Evolutionary conservation across 2,888 invertebrate genomes (phyloP), one percentile per base, ranked within the genome.

Genomic region (Drosophila paranaensis): DNA sequence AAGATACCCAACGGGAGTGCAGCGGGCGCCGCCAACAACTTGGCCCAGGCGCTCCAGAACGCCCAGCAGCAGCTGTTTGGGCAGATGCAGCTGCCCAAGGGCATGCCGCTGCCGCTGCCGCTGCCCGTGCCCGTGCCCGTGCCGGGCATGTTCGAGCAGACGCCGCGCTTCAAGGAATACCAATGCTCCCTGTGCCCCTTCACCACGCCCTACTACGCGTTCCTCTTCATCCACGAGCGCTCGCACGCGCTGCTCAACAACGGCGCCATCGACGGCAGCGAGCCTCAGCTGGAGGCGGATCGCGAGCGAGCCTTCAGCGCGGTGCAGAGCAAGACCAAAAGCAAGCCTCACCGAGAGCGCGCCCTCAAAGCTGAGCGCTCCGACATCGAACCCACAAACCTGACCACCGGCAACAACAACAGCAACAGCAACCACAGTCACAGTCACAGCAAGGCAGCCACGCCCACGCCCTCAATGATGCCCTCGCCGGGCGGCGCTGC

Each of bases 141-240:
- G 48, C 88, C 91, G 0, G 81, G 86, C 20, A 88, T 91, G 79
- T 91, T 91, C 60, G 90, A 92, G 58, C 90, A 86, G 67, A 83
- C 90, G 40, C 83, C 90, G 1, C 90, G 91, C 14, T 91, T 95
- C 77, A 96, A 97, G 93, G 96, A 95, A 72, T 98, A 98, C 93
- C 96, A 97, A 77, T 98, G 98, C 93, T 96, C 97, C 48, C 95
- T 96, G 91, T 98, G 98, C 92, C 96, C 96, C 62, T 98, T 98
- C 92, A 96, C 97, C 48, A 98, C 98, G 42, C 96, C 97, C 77
- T 96, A 97, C 91, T 94, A 98, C 87, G 97, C 98, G 61, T 97
- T 98, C 90, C 94, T 98, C 81, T 97, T 97, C 92, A 96, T 98
- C 57, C 98, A 98, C 93, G 98, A 98, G 92, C 95, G 97, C 83